These are phyloP conservation scores for Myotis daubentonii DNA, from an alignment of 2,797 vertebrate species.

Conservation along the genomic window DNA sequence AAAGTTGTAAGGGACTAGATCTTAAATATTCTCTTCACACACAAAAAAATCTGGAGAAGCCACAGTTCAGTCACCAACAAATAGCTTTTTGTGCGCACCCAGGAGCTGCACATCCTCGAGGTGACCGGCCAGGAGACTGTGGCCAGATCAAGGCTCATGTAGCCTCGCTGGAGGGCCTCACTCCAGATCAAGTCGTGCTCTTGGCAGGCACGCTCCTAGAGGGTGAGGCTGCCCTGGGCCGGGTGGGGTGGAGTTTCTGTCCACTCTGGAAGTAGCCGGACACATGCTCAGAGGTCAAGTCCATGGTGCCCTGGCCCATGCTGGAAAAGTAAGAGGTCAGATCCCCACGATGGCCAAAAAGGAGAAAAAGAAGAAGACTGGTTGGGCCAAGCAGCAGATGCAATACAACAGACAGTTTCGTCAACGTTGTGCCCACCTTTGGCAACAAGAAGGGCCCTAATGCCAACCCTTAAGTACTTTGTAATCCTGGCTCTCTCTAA, in stretches of 20 bases:
- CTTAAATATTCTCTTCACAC: background rate
- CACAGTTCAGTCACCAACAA: background rate
- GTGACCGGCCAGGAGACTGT: background rate
- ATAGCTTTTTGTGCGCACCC: background rate
- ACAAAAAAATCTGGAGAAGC: background rate
- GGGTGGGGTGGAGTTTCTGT: conserved; percentile 89
- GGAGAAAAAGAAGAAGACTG: background rate
- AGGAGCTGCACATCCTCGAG: background rate
- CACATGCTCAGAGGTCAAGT: conserved; percentile 95
- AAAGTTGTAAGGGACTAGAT: background rate
- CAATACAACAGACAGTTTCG: background rate
- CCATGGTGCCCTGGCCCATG: conserved; percentile 94
- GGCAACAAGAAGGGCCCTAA: background rate
- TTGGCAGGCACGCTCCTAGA: conserved; percentile 91
- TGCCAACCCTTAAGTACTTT: background rate
- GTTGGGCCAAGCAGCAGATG: background rate
- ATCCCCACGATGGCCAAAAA: conserved; percentile 91
- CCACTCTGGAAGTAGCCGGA: conserved; percentile 91
- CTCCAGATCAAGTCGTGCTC: conserved; percentile 91
- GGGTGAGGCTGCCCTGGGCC: conserved; percentile 87
- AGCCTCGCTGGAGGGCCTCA: conserved; percentile 90
- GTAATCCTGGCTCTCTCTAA: background rate
- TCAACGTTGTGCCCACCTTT: background rate
- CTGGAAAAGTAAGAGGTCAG: conserved; percentile 95
- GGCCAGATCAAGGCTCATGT: conserved; percentile 87